These are phyloP conservation scores for Orthonychiurus folsomi DNA, from an alignment of 2,888 invertebrate species.

Conservation along the genomic window DNA sequence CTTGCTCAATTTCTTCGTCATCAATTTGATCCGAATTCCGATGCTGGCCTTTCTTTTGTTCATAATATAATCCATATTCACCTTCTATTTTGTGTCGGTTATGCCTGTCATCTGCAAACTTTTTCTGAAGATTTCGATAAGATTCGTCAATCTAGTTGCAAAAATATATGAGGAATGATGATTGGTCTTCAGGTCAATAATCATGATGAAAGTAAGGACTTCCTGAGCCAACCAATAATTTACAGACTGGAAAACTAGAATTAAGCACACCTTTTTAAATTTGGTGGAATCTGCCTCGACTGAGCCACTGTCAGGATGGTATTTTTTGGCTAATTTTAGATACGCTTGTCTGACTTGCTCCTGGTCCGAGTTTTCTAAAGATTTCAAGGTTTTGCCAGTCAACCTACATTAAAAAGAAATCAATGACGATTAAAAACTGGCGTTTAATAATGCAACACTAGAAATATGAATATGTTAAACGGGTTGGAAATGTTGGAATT, in stretches of 20 bases:
- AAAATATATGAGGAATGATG: conserved; percentile 4
- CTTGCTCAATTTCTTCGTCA: conserved; percentile 22
- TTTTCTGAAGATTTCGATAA: conserved; percentile 60
- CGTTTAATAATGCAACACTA: no score
- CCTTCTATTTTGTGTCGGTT: conserved; percentile 45
- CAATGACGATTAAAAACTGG: no score
- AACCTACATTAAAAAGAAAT: no score
- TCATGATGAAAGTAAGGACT: no score
- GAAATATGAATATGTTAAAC: no score
- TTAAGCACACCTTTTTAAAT: conserved; percentile 56
- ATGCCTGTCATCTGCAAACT: conserved; percentile 56
- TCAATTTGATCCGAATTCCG: conserved; percentile 55
- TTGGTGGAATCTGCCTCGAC: conserved; percentile 61
- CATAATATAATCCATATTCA: conserved; percentile 44
- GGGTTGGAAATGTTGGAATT: no score
- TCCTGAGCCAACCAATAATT: background rate
- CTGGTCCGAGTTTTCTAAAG: conserved; percentile 61
- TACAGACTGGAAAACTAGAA: background rate
- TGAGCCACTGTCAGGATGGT: conserved; percentile 71
- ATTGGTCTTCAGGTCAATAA: background rate
- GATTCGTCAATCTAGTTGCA: conserved; percentile 57
- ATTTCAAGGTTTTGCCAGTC: no score
- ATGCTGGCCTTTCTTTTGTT: conserved; percentile 45
- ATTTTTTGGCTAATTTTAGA: conserved; percentile 64
- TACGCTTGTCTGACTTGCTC: conserved; percentile 64